phyloP scores from a whole-genome alignment of 2,797 vertebrate genomes.

The Picus viridis region DNA sequence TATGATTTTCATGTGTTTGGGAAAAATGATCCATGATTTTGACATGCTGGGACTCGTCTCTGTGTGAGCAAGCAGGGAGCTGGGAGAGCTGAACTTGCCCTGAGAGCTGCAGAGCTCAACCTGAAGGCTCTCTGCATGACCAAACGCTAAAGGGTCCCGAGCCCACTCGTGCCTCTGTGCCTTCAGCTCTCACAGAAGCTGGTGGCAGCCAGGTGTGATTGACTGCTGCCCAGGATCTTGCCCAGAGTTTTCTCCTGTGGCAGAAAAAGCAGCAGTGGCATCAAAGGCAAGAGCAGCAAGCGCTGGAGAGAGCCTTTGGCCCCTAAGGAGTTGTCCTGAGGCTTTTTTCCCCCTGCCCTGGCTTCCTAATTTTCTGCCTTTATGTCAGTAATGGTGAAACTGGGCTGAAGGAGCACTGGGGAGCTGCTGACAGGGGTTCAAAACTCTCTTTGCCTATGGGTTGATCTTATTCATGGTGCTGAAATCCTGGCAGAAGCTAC shows the following conservation, averaged over 20 bases:
- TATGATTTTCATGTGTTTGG: conserved; percentile 50
- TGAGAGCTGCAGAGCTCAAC: background rate
- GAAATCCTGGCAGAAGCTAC: background rate
- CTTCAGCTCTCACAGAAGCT: background rate
- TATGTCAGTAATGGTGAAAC: background rate
- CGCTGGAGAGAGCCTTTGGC: background rate
- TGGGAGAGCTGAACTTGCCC: background rate
- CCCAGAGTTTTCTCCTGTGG: background rate
- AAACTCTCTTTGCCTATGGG: background rate
- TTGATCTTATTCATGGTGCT: background rate
- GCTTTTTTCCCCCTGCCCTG: background rate
- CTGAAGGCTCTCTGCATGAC: background rate
- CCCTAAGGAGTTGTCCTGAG: background rate
- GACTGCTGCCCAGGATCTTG: background rate
- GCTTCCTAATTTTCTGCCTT: background rate
- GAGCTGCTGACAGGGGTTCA: background rate
- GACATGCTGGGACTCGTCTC: conserved; percentile 16
- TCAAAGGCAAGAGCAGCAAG: background rate
- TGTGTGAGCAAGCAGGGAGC: conserved; percentile 4
- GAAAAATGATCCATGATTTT: conserved; percentile 30
- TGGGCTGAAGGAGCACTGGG: background rate
- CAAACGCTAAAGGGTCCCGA: background rate
- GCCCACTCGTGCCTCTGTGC: background rate
- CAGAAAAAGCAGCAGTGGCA: background rate
- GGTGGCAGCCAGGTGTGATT: background rate